Evolutionary conservation across 2,113 vertebrate genomes (phyloP).

Genomic region (Indri indri): DNA sequence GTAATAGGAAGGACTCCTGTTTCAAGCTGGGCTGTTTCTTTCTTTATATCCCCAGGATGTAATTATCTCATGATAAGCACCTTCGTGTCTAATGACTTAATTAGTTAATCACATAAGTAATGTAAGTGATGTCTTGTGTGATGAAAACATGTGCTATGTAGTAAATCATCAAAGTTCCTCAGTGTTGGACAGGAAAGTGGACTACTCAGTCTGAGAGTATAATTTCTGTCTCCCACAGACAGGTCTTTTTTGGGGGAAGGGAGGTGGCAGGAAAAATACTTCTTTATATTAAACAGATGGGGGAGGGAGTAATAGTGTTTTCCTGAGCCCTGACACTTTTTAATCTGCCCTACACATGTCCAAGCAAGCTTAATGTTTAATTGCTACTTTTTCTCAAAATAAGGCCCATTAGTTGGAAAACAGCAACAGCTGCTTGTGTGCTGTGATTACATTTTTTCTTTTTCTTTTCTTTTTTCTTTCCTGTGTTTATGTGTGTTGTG

Average conservation of each 20-base stretch:
- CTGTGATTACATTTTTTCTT: neutral
- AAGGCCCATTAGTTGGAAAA: neutral
- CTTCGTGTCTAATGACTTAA: constrained; percentile 80
- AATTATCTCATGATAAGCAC: constrained; percentile 73
- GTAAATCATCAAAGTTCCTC: constrained; percentile 58
- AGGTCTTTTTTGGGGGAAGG: neutral
- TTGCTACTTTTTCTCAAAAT: constrained; percentile 49
- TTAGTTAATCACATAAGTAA: constrained; percentile 80
- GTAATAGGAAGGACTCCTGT: neutral
- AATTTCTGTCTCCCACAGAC: neutral
- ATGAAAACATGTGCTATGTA: constrained; percentile 61
- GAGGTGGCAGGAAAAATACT: neutral
- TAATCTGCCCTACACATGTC: neutral
- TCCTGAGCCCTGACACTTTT: neutral
- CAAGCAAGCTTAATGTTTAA: neutral
- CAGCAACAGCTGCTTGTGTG: neutral
- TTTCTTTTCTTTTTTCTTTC: neutral
- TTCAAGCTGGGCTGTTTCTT: constrained; percentile 47
- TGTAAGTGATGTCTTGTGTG: constrained; percentile 68
- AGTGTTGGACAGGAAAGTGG: constrained; percentile 7
- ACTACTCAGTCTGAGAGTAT: constrained; percentile 29
- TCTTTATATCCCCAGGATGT: constrained; percentile 48
- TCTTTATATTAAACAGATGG: constrained; percentile 40
- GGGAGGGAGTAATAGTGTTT: neutral
- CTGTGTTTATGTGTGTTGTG: neutral